A percentile compares a stretch with the other conserved stretches of the same genome.
These are phyloP conservation scores for Pissodes strobi DNA, from an alignment of 1,140 invertebrate species.

Conservation along the genomic window DNA sequence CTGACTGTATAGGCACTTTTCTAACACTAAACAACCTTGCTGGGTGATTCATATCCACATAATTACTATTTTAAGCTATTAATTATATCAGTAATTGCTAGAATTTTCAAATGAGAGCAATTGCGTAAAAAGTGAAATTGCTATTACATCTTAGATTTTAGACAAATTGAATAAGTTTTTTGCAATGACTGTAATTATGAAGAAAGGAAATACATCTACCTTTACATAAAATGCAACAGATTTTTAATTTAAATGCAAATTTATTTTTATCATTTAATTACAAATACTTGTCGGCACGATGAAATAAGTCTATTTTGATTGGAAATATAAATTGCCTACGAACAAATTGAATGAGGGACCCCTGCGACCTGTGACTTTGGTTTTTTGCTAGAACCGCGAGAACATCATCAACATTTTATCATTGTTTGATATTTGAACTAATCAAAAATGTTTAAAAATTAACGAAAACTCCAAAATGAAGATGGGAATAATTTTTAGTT, in stretches of 20 bases:
- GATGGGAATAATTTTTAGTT: no score
- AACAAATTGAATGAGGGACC: no score
- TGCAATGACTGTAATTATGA: neutral
- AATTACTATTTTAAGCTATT: conserved; percentile 17
- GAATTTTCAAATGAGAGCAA: conserved; percentile 14
- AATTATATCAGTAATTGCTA: conserved; percentile 7
- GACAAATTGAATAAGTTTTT: neutral
- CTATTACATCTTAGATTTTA: conserved; percentile 1
- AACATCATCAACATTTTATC: no score
- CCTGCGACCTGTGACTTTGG: no score
- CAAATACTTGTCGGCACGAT: no score
- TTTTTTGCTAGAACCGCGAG: no score
- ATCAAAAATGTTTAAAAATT: no score
- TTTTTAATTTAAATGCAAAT: conserved; percentile 1
- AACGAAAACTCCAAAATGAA: no score
- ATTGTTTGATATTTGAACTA: no score
- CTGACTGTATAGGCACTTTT: neutral
- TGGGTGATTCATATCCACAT: conserved; percentile 22
- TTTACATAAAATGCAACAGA: neutral
- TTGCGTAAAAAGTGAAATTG: conserved; percentile 27
- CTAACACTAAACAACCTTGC: neutral
- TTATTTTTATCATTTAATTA: no score
- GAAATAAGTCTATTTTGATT: no score
- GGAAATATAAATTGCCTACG: no score
- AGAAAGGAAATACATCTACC: neutral